Evolutionary conservation across 2,888 invertebrate genomes (phyloP), one percentile per base, ranked within the genome.

Genomic region (Vandiemenella viatica): DNA sequence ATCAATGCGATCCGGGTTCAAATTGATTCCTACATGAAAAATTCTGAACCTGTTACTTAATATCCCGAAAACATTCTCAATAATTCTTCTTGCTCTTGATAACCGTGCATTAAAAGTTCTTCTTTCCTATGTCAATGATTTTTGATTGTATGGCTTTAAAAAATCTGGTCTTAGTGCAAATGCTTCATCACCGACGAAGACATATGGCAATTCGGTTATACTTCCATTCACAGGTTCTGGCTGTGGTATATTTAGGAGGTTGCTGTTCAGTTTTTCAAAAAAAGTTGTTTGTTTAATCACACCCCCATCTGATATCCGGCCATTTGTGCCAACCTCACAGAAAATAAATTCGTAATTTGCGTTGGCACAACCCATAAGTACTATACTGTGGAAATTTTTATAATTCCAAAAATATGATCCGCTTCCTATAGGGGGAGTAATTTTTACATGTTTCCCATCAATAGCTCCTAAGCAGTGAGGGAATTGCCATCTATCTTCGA

Each of bases 231-330:
- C 15, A 8, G 13, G 38, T 1, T 16, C 17, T 38, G 43, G 45
- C 50, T 47, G 42, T 38, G 49, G 50, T 46, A 55, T 46, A 43
- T 47, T 50, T 20, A 56, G 45, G 17, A 43, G 26, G 13, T 48
- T 48, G 37, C 42, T 54, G 15, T 43, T 20, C 19, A 56, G 48
- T 44, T 50, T 53, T 44, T 54, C 46, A 40, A 54, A 54, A 48
- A 56, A 50, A 43, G 5, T 19, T 5, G 53, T 56, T 26, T 55
- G 45, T 32, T 44, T 50, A 22, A 55, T 48, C 7, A 56, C 55
- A 37, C 55, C 56, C 45, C 56, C 55, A 51, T 57, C 54, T 50
- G 57, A 58, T 51, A 60, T 53, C 49, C 56, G 53, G 43, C 57
- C 55, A 32, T 56, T 55, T 23, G 53, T 52, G 16, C 56, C 55